Percentiles rank a stretch among this genome's conserved stretches.
These are phyloP conservation scores for Deroptyus accipitrinus DNA, from an alignment of 2,113 vertebrate genomes.

Conservation along the genomic window DNA sequence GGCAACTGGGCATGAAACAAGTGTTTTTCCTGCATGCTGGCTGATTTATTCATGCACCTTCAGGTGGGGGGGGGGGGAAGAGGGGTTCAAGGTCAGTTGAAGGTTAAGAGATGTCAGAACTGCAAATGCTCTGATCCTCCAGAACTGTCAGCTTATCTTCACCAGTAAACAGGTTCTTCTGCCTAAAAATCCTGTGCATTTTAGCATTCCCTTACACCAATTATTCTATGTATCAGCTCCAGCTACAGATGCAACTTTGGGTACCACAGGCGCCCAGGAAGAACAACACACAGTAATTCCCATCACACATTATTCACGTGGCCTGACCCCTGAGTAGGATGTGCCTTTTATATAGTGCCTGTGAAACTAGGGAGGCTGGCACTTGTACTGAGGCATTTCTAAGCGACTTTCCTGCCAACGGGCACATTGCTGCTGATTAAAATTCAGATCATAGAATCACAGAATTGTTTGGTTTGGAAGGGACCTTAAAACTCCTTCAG, in stretches of 20 bases:
- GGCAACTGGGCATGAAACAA: not conserved
- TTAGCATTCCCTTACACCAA: not conserved
- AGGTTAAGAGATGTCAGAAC: not conserved
- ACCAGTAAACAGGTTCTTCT: not conserved
- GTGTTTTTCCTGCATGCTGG: not conserved
- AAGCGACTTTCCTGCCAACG: not conserved
- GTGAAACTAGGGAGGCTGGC: not conserved
- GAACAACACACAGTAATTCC: not conserved
- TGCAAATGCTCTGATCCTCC: not conserved
- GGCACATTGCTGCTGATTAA: not conserved
- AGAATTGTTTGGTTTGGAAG: not conserved
- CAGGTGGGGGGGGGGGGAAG: not conserved
- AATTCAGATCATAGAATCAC: not conserved
- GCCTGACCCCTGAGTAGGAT: not conserved
- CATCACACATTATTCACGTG: accelerated
- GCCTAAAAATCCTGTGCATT: not conserved
- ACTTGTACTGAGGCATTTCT: not conserved
- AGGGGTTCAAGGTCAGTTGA: not conserved
- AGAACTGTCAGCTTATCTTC: not conserved
- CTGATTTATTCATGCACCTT: not conserved
- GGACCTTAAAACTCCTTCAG: not conserved
- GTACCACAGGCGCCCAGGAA: not conserved
- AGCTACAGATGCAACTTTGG: not conserved
- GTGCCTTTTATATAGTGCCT: not conserved
- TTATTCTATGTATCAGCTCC: not conserved